These are phyloP conservation scores for Morus bassanus DNA, from an alignment of 2,797 vertebrate species.

Conservation along the genomic window DNA sequence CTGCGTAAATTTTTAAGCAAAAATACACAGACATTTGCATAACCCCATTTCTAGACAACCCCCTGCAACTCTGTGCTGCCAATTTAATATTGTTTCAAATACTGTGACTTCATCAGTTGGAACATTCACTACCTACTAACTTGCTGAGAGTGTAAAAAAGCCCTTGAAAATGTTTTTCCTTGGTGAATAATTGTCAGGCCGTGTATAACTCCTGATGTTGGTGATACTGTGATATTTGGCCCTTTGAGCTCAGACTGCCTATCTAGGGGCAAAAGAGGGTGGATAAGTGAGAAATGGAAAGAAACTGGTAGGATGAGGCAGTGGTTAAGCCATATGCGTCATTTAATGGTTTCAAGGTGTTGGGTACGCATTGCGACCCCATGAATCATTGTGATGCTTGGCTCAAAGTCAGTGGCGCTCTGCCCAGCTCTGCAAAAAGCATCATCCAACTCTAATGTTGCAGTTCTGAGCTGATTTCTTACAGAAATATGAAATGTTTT, in stretches of 20 bases:
- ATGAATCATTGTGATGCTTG: accelerated
- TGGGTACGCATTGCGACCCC: background rate
- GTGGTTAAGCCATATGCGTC: background rate
- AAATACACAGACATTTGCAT: background rate
- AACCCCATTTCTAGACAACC: background rate
- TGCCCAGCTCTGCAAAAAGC: background rate
- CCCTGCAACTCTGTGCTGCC: background rate
- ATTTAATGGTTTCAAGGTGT: background rate
- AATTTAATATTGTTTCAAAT: background rate
- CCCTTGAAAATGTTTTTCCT: background rate
- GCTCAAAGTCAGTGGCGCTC: background rate
- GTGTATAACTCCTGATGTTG: background rate
- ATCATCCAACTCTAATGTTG: background rate
- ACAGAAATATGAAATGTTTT: background rate
- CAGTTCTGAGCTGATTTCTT: background rate
- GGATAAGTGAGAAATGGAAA: background rate
- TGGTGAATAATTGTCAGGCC: background rate
- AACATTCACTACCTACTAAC: background rate
- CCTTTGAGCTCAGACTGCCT: background rate
- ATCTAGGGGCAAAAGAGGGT: background rate
- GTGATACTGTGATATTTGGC: background rate
- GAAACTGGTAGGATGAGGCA: background rate
- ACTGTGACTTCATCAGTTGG: background rate
- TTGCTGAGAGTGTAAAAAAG: background rate
- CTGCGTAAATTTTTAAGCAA: background rate